Evolutionary conservation across 92 coral and sea anemone genomes (phyloP).

Genomic region (Meandrina meandrites): DNA sequence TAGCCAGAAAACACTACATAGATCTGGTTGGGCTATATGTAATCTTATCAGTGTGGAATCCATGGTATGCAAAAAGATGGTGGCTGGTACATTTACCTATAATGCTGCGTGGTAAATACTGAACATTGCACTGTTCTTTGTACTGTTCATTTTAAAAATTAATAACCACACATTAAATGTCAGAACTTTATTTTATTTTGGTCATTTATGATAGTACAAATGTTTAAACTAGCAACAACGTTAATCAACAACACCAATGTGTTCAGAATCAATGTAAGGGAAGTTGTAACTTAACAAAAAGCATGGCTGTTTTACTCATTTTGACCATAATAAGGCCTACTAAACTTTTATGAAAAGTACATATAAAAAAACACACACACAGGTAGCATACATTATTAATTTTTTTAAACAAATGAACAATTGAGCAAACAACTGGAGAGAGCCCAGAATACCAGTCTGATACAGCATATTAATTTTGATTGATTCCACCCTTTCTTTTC

Average conservation of each 20-base stretch:
- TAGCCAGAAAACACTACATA: too few species aligned
- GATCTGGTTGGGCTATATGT: too few species aligned
- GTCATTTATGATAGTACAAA: background rate
- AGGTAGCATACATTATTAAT: background rate
- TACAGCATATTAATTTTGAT: background rate
- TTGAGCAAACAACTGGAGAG: background rate
- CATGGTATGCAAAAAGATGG: too few species aligned
- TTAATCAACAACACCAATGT: background rate
- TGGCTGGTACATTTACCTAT: too few species aligned
- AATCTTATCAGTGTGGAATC: too few species aligned
- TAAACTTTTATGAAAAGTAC: constrained; percentile 52
- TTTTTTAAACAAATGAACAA: background rate
- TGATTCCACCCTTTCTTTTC: background rate
- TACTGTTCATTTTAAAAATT: too few species aligned
- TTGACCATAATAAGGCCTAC: constrained; percentile 46
- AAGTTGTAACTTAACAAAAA: background rate
- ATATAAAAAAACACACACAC: constrained; percentile 4
- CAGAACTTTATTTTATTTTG: constrained; percentile 1
- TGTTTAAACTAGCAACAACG: background rate
- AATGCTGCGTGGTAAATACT: too few species aligned
- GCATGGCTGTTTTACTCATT: constrained; percentile 19
- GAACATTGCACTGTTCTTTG: too few species aligned
- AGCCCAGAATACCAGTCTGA: background rate
- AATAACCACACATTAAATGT: background rate
- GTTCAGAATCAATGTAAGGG: background rate